Evolutionary conservation across 2,113 vertebrate species (phyloP).

Genomic region (Oncorhynchus mykiss): DNA sequence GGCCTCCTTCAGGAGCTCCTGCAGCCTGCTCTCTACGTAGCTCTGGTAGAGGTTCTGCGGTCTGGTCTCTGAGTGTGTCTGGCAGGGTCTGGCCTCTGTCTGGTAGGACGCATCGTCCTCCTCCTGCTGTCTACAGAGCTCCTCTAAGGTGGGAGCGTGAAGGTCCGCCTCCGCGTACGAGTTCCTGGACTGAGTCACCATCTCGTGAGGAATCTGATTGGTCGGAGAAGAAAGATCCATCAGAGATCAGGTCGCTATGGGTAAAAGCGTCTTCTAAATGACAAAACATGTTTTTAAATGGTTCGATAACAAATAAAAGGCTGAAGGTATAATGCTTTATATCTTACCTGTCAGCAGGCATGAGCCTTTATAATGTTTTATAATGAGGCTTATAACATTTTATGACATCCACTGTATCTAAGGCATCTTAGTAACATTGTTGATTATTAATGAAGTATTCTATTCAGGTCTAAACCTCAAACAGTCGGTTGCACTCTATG

Average conservation of each 20-base stretch:
- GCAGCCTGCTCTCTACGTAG: conserved; percentile 83
- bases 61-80: conserved; percentile 80
- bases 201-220: conserved; percentile 88
- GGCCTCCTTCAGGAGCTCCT: conserved; percentile 88
- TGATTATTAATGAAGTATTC: too few species aligned
- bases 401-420: too few species aligned
- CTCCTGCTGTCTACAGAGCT: conserved; percentile 85
- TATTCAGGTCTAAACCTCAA: too few species aligned
- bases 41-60: conserved; percentile 83
- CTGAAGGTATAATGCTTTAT: too few species aligned
- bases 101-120: conserved; percentile 83
- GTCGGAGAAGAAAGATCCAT: conserved; percentile 6
- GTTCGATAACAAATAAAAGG: too few species aligned
- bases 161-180: conserved; percentile 90
- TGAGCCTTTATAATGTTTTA: too few species aligned
- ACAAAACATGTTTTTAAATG: not conserved
- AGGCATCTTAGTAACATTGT: too few species aligned
- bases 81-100: too few species aligned
- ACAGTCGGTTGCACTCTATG: too few species aligned
- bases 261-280: not conserved
- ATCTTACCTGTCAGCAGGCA: too few species aligned
- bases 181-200: conserved; percentile 88
- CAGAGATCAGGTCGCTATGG: not conserved
- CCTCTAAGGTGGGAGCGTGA: conserved; percentile 83
- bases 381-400: too few species aligned